These are phyloP conservation scores for Scatophagus argus DNA, from an alignment of 2,113 vertebrate genomes.

Conservation along the genomic window DNA sequence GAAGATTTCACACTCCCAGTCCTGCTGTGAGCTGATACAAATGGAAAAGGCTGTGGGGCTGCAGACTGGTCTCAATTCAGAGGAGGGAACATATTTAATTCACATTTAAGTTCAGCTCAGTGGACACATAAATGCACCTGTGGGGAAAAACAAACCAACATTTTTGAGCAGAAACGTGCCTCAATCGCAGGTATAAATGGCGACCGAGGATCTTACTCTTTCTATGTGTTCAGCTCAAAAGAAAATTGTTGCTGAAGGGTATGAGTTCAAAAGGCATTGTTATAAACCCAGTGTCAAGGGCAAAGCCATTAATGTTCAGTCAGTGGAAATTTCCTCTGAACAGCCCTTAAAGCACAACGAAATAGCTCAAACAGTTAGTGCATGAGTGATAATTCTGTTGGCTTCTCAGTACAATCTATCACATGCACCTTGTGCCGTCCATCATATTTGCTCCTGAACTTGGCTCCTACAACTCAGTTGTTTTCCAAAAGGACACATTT, in stretches of 20 bases:
- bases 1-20: conserved; percentile 60
- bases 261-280: conserved; percentile 5
- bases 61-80: conserved; percentile 30
- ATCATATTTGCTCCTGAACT: conserved; percentile 30
- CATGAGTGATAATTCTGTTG: not conserved
- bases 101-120: conserved; percentile 19
- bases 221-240: not conserved
- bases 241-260: not conserved
- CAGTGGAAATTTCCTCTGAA: conserved; percentile 1
- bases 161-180: conserved; percentile 5
- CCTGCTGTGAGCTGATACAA: conserved; percentile 54
- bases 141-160: not conserved
- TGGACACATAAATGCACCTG: conserved; percentile 26
- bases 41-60: conserved; percentile 26
- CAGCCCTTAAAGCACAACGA: not conserved
- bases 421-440: conserved; percentile 26
- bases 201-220: not conserved
- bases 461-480: conserved; percentile 39
- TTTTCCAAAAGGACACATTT: conserved; percentile 56
- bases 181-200: not conserved
- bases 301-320: conserved; percentile 15
- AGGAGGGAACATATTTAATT: conserved; percentile 33
- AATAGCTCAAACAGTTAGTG: not conserved
- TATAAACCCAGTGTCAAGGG: conserved; percentile 28
- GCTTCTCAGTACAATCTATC: not conserved